A percentile compares a stretch with the other conserved stretches of the same genome.
phyloP scores from a whole-genome alignment of 2,113 vertebrate genomes.

The Ceyx margarethae region DNA sequence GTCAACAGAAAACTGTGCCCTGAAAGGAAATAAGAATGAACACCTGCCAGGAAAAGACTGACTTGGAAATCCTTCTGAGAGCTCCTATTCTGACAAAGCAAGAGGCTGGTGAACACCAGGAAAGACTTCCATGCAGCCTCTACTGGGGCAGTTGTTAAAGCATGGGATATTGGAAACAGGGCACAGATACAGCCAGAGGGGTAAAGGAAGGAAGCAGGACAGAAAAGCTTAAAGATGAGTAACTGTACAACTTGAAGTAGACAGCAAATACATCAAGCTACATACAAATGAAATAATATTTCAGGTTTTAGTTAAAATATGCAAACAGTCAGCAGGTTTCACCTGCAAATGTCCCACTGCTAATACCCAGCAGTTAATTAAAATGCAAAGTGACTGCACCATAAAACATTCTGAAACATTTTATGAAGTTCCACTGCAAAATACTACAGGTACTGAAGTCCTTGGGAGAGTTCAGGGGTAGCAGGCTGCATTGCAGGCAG shows the following conservation, averaged over 20 bases:
- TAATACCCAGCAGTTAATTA: background rate
- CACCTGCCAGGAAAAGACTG: background rate
- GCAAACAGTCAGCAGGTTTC: background rate
- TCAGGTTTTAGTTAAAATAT: background rate
- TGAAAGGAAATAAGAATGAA: background rate
- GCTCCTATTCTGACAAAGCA: background rate
- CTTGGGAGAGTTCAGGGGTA: background rate
- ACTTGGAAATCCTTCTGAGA: background rate
- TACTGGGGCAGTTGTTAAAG: background rate
- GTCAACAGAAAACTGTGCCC: background rate
- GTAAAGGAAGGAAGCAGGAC: background rate
- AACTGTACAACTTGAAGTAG: background rate
- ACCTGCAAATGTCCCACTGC: background rate
- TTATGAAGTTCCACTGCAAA: background rate
- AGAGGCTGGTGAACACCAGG: background rate
- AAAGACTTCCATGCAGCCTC: accelerated
- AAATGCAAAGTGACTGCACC: background rate
- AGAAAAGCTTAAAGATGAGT: background rate
- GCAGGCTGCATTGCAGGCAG: background rate
- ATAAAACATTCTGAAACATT: background rate
- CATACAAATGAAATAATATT: background rate
- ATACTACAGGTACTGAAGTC: background rate
- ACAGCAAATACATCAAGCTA: background rate
- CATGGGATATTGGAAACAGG: accelerated
- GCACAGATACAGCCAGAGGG: background rate